Evolutionary conservation across 2,888 invertebrate genomes (phyloP).

Genomic region (Scaptomyza reducta): DNA sequence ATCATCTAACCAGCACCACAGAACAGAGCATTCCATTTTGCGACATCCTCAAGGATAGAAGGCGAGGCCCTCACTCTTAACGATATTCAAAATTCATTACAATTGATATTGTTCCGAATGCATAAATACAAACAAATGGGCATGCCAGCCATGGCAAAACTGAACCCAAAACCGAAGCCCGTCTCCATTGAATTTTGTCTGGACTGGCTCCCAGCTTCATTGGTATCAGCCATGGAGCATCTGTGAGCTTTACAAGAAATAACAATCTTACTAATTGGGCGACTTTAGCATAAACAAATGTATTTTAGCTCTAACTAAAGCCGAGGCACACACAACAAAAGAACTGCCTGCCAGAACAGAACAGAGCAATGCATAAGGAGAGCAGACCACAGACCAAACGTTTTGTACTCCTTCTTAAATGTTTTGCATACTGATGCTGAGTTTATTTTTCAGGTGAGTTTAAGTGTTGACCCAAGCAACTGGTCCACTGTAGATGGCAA

Average conservation of each 20-base stretch:
- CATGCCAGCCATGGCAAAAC: constrained; percentile 44
- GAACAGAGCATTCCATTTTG: constrained; percentile 73
- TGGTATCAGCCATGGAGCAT: constrained; percentile 73
- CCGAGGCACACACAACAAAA: constrained; percentile 35
- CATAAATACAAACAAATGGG: constrained; percentile 81
- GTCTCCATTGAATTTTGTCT: constrained; percentile 31
- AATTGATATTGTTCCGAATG: constrained; percentile 83
- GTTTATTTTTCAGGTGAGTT: constrained; percentile 4
- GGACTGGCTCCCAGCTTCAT: constrained; percentile 10
- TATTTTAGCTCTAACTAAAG: constrained; percentile 82
- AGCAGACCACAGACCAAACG: constrained; percentile 59
- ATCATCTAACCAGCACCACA: constrained; percentile 62
- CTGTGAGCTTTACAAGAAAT: constrained; percentile 83
- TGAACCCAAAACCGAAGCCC: not conserved
- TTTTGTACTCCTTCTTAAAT: constrained; percentile 74
- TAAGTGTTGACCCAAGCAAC: not conserved
- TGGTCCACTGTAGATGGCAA: constrained; percentile 12
- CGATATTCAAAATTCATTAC: constrained; percentile 84
- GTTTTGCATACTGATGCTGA: constrained; percentile 75
- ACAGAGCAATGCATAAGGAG: constrained; percentile 10
- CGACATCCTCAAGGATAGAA: constrained; percentile 59
- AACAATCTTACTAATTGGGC: constrained; percentile 85
- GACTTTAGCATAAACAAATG: constrained; percentile 85
- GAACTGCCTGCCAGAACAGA: constrained; percentile 22
- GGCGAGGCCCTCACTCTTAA: constrained; percentile 68